Percentiles rank a stretch among this genome's conserved stretches.
Evolutionary conservation across 2,888 invertebrate species (phyloP).

Genomic region (Drosophila mayaguana): DNA sequence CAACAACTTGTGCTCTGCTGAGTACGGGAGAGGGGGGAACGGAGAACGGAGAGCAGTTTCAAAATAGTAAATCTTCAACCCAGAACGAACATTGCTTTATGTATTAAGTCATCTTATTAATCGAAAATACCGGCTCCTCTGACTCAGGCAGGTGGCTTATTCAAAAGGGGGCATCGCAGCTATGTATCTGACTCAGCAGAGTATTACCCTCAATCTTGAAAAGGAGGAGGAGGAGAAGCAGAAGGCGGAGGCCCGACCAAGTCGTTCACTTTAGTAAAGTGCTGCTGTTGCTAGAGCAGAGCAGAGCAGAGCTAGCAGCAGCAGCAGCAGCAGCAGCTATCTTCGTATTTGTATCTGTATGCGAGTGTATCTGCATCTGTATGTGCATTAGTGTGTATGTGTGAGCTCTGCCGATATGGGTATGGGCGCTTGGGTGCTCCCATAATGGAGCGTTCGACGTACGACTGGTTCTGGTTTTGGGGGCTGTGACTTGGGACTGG

Average conservation of each 20-base stretch:
- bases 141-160: conserved; percentile 65
- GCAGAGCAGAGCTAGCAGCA: conserved; percentile 14
- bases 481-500: conserved; percentile 58
- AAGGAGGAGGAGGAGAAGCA: conserved; percentile 6
- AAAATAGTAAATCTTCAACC: conserved; percentile 23
- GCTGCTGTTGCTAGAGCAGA: conserved; percentile 50
- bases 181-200: conserved; percentile 56
- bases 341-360: conserved; percentile 45
- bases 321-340: conserved; percentile 26
- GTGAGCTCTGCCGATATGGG: conserved; percentile 55
- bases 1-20: neutral
- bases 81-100: conserved; percentile 58
- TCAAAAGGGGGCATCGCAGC: conserved; percentile 20
- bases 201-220: conserved; percentile 44
- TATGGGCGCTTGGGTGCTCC: conserved; percentile 62
- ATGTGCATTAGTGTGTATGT: conserved; percentile 25
- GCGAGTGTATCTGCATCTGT: conserved; percentile 15
- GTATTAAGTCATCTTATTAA: conserved; percentile 69
- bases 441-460: conserved; percentile 66
- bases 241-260: conserved; percentile 41
- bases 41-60: neutral
- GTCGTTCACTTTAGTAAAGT: conserved; percentile 57
- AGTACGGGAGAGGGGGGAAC: no score
- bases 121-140: conserved; percentile 64
- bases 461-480: conserved; percentile 67